These are phyloP conservation scores for Clitarchus hookeri DNA, from an alignment of 2,888 invertebrate species.

Conservation along the genomic window DNA sequence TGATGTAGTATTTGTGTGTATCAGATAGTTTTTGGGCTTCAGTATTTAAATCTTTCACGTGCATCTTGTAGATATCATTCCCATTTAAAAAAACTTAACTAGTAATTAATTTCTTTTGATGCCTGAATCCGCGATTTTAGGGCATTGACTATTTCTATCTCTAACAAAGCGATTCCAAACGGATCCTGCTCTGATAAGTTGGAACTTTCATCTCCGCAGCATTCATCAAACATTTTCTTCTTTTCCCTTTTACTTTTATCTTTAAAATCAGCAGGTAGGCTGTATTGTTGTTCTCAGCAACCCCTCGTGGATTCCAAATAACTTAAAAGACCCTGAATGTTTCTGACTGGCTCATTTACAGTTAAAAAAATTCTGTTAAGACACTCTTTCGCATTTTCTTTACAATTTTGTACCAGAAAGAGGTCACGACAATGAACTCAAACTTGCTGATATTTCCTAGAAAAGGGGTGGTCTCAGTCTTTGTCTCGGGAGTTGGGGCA, in stretches of 20 bases:
- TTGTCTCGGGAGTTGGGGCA: background rate
- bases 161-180: background rate
- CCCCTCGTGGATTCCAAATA: conserved; percentile 9
- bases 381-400: background rate
- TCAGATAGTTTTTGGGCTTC: too few relatives aligned
- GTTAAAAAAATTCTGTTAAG: background rate
- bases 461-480: conserved; percentile 3
- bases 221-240: conserved; percentile 18
- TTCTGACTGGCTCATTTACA: background rate
- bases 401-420: too few relatives aligned
- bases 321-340: background rate
- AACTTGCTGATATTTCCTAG: background rate
- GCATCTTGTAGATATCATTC: background rate
- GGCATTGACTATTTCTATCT: background rate
- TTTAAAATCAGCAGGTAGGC: conserved; percentile 19
- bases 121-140: background rate
- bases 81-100: background rate
- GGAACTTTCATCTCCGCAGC: too few relatives aligned
- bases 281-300: background rate
- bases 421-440: conserved; percentile 18
- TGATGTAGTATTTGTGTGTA: background rate
- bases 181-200: too few relatives aligned
- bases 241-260: conserved; percentile 18
- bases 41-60: background rate
- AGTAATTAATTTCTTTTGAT: background rate